These are phyloP conservation scores for Apodemia zela DNA, from an alignment of 2,888 invertebrate species.

Conservation along the genomic window DNA sequence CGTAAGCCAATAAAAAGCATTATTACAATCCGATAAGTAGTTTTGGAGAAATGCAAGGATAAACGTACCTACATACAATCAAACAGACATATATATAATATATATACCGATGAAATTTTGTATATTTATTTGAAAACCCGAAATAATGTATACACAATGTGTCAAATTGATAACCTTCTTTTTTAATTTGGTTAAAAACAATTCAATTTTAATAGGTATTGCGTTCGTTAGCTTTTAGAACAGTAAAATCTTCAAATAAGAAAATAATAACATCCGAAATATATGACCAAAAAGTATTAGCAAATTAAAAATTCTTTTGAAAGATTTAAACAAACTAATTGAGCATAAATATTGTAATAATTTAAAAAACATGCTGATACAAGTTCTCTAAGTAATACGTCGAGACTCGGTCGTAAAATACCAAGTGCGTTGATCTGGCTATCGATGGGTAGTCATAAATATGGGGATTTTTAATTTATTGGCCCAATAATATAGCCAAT, in stretches of 20 bases:
- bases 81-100: too few relatives aligned
- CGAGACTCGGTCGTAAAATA: constrained; percentile 18
- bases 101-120: too few relatives aligned
- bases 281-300: constrained; percentile 1
- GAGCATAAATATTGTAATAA: constrained; percentile 14
- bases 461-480: constrained; percentile 33
- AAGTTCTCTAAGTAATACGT: constrained; percentile 18
- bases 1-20: too few relatives aligned
- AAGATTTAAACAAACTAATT: background rate
- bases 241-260: background rate
- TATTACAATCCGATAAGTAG: too few relatives aligned
- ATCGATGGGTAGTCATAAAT: constrained; percentile 24
- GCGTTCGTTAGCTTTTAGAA: background rate
- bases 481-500: constrained; percentile 24
- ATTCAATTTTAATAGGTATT: too few relatives aligned
- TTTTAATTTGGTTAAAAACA: too few relatives aligned
- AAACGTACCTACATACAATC: too few relatives aligned
- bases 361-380: constrained; percentile 13
- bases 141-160: too few relatives aligned
- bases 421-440: background rate
- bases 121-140: too few relatives aligned
- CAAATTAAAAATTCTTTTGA: background rate
- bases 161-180: too few relatives aligned
- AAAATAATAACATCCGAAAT: background rate
- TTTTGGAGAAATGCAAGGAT: too few relatives aligned